phyloP scores from a whole-genome alignment of 2,888 invertebrate species.

The Brenthis daphne region DNA sequence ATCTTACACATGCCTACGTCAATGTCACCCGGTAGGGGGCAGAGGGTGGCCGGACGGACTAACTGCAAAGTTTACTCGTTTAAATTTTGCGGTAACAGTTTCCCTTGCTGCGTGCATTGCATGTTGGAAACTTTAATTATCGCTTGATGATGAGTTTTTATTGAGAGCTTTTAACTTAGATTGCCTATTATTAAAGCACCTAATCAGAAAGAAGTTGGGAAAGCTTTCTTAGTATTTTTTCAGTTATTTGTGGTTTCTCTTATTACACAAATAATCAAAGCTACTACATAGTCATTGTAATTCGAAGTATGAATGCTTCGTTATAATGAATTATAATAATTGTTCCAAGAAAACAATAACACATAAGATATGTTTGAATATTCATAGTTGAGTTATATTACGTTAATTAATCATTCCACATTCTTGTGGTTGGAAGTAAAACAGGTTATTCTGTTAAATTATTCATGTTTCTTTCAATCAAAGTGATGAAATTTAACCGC shows the following conservation, averaged over 20 bases:
- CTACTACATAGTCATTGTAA: not conserved
- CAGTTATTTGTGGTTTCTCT: not conserved
- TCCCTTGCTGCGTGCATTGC: slow-evolving; percentile 65
- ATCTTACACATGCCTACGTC: slow-evolving; percentile 64
- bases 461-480: slow-evolving; percentile 18
- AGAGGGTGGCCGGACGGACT: slow-evolving; percentile 64
- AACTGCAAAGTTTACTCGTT: slow-evolving; percentile 73
- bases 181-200: not conserved
- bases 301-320: slow-evolving; percentile 4
- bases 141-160: slow-evolving; percentile 61
- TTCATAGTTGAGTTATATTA: slow-evolving; percentile 19
- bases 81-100: slow-evolving; percentile 76
- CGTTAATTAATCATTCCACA: not conserved
- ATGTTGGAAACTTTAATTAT: slow-evolving; percentile 67
- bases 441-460: slow-evolving; percentile 31
- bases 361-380: slow-evolving; percentile 22
- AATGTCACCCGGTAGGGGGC: slow-evolving; percentile 52
- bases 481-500: not conserved
- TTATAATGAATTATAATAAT: slow-evolving; percentile 1
- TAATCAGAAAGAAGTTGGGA: not conserved
- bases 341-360: slow-evolving; percentile 10
- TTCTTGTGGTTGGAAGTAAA: slow-evolving; percentile 10
- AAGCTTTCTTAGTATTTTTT: not conserved
- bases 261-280: not conserved
- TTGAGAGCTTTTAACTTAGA: slow-evolving; percentile 22